These are phyloP conservation scores for Octodon degus DNA, from an alignment of 2,113 vertebrate species.

Conservation along the genomic window DNA sequence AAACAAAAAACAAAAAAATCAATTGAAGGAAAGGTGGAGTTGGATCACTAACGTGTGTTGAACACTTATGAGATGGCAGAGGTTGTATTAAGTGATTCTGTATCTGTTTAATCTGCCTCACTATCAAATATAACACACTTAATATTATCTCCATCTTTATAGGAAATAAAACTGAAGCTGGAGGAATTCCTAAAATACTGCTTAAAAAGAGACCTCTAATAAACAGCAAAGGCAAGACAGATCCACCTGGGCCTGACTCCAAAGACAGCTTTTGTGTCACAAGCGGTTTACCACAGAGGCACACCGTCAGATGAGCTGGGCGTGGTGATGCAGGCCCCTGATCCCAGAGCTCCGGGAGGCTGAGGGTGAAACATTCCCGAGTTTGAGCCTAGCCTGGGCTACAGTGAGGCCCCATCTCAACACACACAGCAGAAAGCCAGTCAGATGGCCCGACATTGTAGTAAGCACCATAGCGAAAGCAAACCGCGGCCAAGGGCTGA, in stretches of 20 bases:
- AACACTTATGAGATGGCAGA: neutral
- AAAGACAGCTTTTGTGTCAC: neutral
- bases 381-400: neutral
- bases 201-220: neutral
- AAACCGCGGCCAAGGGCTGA: neutral
- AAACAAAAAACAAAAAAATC: too few species aligned
- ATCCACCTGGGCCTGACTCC: neutral
- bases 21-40: neutral
- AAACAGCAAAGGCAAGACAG: conserved; percentile 20
- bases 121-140: neutral
- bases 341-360: neutral
- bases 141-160: neutral
- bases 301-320: neutral
- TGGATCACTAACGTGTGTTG: neutral
- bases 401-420: neutral
- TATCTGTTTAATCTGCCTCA: neutral
- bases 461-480: neutral
- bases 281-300: neutral
- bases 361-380: neutral
- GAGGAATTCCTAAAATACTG: neutral
- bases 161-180: neutral
- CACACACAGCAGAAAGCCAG: neutral
- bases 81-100: neutral
- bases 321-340: neutral
- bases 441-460: neutral